Percentiles rank a stretch among this genome's conserved stretches.
These are phyloP conservation scores for Sylvilagus bachmani DNA, from an alignment of 2,113 vertebrate genomes.

Conservation along the genomic window DNA sequence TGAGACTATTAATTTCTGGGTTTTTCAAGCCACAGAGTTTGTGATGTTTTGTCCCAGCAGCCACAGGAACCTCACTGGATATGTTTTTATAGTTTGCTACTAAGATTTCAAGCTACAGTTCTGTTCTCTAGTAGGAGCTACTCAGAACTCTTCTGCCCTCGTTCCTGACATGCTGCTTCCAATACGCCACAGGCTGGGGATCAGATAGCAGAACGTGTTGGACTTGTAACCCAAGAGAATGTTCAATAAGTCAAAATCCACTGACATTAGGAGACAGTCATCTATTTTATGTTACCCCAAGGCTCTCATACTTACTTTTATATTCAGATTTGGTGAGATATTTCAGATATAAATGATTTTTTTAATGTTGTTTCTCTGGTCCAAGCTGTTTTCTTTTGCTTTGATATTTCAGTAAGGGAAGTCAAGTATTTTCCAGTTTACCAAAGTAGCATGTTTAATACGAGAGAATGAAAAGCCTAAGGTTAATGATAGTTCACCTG, in stretches of 20 bases:
- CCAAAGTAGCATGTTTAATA: background rate
- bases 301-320: background rate
- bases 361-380: background rate
- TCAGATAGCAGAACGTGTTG: background rate
- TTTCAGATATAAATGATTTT: background rate
- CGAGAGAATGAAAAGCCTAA: conserved; percentile 27
- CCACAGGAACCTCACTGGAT: background rate
- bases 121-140: background rate
- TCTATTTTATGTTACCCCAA: background rate
- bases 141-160: background rate
- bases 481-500: background rate
- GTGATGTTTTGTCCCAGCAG: background rate
- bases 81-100: background rate
- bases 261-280: background rate
- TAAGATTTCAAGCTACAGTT: background rate
- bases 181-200: background rate
- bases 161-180: background rate
- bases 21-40: background rate
- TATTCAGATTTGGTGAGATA: background rate
- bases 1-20: background rate
- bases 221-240: background rate
- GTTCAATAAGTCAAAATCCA: background rate
- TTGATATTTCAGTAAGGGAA: conserved; percentile 10
- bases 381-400: background rate
- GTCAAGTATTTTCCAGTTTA: background rate